Conservation (phyloP, 2,888 invertebrate species). For the Cheilosia scutellata region DNA sequence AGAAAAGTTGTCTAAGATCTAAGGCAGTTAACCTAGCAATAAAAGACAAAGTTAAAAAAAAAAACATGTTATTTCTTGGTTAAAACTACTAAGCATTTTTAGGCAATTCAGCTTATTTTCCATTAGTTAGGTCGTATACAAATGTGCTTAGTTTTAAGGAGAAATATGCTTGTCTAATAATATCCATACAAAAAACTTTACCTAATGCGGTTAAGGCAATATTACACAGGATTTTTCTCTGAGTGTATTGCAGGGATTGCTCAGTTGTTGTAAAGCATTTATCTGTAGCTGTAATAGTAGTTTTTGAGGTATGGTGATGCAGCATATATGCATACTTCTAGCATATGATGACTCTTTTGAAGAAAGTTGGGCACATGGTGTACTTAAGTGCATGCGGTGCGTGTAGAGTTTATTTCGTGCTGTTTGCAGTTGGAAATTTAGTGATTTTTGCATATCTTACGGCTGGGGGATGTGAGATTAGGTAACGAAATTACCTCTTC, state of each 20-base stretch:
- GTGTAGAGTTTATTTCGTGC: conserved; percentile 3
- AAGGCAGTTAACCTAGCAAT: too few species aligned
- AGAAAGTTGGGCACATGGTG: conserved; percentile 1
- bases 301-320: conserved; percentile 48
- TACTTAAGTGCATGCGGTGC: conserved; percentile 2
- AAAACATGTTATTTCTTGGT: too few species aligned
- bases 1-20: too few species aligned
- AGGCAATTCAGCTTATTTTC: too few species aligned
- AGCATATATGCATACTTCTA: conserved; percentile 31
- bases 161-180: too few species aligned
- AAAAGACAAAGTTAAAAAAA: too few species aligned
- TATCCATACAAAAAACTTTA: too few species aligned
- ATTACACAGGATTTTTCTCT: too few species aligned
- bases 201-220: too few species aligned
- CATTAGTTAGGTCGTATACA: too few species aligned
- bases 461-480: not conserved
- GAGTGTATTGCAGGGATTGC: conserved; percentile 37
- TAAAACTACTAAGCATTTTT: too few species aligned
- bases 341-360: conserved; percentile 23
- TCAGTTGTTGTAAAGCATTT: conserved; percentile 33
- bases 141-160: too few species aligned
- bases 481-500: conserved; percentile 1
- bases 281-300: conserved; percentile 28
- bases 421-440: not conserved
- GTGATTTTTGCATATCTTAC: not conserved